Base-by-base conservation (phyloP, 2,888 invertebrate genomes). In the Dimorphilus gyrociliatus region DNA sequence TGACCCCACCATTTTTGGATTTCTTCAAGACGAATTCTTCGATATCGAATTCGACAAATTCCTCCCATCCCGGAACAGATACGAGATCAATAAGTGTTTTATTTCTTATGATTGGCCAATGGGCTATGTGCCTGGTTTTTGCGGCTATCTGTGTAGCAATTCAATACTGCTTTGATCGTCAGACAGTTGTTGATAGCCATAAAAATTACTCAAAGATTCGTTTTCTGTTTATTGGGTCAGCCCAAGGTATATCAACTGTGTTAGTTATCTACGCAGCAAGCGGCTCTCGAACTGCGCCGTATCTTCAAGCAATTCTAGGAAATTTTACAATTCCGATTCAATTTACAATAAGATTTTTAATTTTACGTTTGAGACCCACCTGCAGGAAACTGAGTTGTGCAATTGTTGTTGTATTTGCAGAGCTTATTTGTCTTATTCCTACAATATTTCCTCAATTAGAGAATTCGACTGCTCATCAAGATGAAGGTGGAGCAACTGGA, bases 211-310 rank as follows among this genome's bases (percentile, higher is more conserved):
- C 41, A 7, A 46, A 46, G 30, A 17, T 19, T 19, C 25, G 43
- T 25, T 44, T 47, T 39, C 33, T 44, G 4, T 26, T 41, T 15
- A 44, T 45, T 25, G 50, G 50, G 14, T 26, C 41, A n/a, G 31
- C 43, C 16, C 44, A 46, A 28, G 42, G 45, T 2, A 18, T 50
- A 12, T 43, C 50, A 1, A 37, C 42, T 2, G 27, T 48, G 10
- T 39, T 43, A 31, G 35, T 45, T 25, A 44, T 45, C 25, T 48
- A 41, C 35, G 39, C 48, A n/a, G 36, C 45, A 6, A 42, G 44
- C 29, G 50, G 50, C n/a, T 37, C 39, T 16, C 33, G 50, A 16
- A 50, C 50, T 24, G 45, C 50, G 5, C 48, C 48, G 2, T 50
- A 48, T 25, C 37, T 50, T n/a, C 47, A 47, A 35, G 47, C 48